Conservation (phyloP, 2,888 invertebrate species). For the Drosophila affinis region DNA sequence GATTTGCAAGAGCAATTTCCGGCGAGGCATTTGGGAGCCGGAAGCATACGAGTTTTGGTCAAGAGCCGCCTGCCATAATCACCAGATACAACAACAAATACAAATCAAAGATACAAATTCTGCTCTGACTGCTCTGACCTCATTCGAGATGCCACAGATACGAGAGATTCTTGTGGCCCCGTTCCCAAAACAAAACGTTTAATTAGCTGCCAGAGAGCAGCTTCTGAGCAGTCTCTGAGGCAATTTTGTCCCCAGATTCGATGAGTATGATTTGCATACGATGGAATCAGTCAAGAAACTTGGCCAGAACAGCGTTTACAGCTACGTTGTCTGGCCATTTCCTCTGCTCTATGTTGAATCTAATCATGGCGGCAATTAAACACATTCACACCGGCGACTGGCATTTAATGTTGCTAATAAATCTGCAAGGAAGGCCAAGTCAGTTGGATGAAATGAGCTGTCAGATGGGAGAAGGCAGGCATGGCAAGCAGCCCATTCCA, state of each 20-base stretch:
- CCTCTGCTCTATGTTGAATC: not conserved
- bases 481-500: constrained; percentile 1
- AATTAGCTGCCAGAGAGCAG: constrained; percentile 23
- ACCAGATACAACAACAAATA: constrained; percentile 19
- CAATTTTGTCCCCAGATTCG: constrained; percentile 28
- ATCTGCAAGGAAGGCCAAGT: not conserved
- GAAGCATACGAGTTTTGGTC: constrained; percentile 59
- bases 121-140: constrained; percentile 9
- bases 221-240: not conserved
- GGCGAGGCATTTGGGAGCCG: constrained; percentile 54
- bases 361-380: constrained; percentile 16
- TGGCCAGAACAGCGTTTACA: constrained; percentile 12
- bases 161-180: constrained; percentile 42
- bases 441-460: not conserved
- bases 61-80: constrained; percentile 35
- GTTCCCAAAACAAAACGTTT: constrained; percentile 39
- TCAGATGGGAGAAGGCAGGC: constrained; percentile 5
- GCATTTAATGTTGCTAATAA: constrained; percentile 1
- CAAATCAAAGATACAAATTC: constrained; percentile 29
- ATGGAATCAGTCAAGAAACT: constrained; percentile 5
- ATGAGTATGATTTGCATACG: constrained; percentile 34
- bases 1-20: constrained; percentile 63
- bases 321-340: not conserved
- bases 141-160: constrained; percentile 17
- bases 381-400: constrained; percentile 8